These are phyloP conservation scores for Plagodis dolabraria DNA, from an alignment of 2,888 invertebrate genomes.

Conservation along the genomic window DNA sequence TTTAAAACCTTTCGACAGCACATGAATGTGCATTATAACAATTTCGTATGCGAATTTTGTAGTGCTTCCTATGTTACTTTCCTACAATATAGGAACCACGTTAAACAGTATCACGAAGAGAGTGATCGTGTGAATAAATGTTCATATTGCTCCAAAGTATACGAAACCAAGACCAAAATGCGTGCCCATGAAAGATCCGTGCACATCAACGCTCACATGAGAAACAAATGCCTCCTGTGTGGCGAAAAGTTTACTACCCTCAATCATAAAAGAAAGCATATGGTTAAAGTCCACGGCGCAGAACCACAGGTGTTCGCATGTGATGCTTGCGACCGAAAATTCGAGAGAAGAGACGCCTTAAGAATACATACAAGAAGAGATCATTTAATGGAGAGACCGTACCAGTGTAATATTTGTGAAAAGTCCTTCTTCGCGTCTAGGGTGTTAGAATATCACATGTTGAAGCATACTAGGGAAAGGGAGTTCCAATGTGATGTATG, in stretches of 20 bases:
- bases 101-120: conserved; percentile 22
- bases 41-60: conserved; percentile 74
- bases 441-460: conserved; percentile 50
- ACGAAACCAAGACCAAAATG: conserved; percentile 52
- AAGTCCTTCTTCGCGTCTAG: conserved; percentile 52
- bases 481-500: conserved; percentile 64
- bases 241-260: conserved; percentile 46
- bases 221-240: conserved; percentile 29
- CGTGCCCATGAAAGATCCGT: conserved; percentile 57
- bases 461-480: conserved; percentile 61
- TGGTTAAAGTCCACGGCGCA: conserved; percentile 51
- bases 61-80: conserved; percentile 71
- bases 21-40: conserved; percentile 74
- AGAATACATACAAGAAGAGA: conserved; percentile 53
- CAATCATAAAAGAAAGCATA: conserved; percentile 49
- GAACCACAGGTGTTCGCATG: conserved; percentile 46
- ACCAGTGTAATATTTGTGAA: conserved; percentile 66
- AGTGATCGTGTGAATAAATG: conserved; percentile 41
- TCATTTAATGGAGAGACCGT: conserved; percentile 64
- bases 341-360: conserved; percentile 42
- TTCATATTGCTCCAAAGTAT: conserved; percentile 57
- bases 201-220: conserved; percentile 36
- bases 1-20: conserved; percentile 73
- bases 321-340: conserved; percentile 52
- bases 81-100: conserved; percentile 31